Evolutionary conservation across 2,888 invertebrate genomes (phyloP).

Genomic region (Ypsolopha sequella): DNA sequence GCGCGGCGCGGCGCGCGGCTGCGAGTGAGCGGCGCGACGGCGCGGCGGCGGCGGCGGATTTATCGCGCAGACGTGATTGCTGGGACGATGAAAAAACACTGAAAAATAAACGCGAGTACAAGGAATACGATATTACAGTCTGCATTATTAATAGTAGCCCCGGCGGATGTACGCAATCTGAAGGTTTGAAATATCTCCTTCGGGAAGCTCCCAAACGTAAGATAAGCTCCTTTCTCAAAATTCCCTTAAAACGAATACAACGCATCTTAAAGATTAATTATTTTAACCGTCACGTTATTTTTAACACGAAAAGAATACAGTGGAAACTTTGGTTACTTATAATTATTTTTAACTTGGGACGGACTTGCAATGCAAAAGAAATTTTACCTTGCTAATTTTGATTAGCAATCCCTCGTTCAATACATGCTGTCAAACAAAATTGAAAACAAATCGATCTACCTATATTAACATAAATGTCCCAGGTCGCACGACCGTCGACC

Average conservation of each 20-base stretch:
- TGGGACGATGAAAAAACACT: conserved; percentile 15
- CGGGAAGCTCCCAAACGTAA: neutral
- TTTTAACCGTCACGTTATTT: conserved; percentile 5
- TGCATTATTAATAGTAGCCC: conserved; percentile 3
- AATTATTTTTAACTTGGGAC: neutral
- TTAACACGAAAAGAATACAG: neutral
- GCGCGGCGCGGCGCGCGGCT: conserved; percentile 5
- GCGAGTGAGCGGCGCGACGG: conserved; percentile 10
- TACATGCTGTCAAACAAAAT: no score
- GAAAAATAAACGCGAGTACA: conserved; percentile 14
- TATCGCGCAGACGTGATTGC: conserved; percentile 32
- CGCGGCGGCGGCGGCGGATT: conserved; percentile 19
- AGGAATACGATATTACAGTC: conserved; percentile 10
- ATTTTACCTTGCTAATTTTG: no score
- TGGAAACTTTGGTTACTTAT: neutral
- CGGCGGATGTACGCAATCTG: conserved; percentile 3
- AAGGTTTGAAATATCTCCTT: conserved; percentile 1
- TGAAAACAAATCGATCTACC: no score
- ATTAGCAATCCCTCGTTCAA: no score
- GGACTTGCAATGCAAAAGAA: neutral
- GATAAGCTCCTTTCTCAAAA: neutral
- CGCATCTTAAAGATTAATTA: neutral
- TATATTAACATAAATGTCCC: no score
- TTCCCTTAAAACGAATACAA: neutral
- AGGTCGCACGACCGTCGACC: no score